phyloP scores from a whole-genome alignment of 2,797 vertebrate species.

The Brachyalestes nurse region DNA sequence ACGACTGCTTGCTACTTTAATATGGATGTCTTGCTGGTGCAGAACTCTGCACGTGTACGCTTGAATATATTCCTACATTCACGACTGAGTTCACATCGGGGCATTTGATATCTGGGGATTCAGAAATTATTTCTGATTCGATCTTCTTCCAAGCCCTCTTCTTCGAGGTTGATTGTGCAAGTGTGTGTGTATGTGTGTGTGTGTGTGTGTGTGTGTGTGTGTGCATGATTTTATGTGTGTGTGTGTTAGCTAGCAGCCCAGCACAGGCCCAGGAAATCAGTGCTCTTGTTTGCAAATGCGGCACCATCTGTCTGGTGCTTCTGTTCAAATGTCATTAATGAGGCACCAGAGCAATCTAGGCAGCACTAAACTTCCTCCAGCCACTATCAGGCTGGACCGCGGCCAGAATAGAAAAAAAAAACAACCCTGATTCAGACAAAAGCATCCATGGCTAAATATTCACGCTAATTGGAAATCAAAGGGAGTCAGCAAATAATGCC shows the following conservation, averaged over 20 bases:
- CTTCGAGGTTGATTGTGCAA: neutral
- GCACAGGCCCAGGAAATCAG: constrained; percentile 31
- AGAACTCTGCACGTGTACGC: neutral
- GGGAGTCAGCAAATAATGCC: neutral
- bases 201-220: constrained; percentile 19
- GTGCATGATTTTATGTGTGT: constrained; percentile 21
- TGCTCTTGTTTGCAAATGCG: constrained; percentile 29
- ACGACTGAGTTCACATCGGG: neutral
- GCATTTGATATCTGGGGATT: neutral
- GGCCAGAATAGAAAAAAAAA: neutral
- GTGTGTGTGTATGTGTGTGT: constrained; percentile 15
- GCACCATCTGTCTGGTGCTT: constrained; percentile 44
- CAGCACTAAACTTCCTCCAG: constrained; percentile 27
- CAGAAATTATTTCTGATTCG: neutral
- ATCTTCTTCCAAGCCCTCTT: neutral
- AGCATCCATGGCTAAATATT: neutral
- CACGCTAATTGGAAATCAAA: neutral
- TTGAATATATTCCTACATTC: neutral
- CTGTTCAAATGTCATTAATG: constrained; percentile 40
- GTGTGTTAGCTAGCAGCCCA: neutral
- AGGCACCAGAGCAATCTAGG: constrained; percentile 14
- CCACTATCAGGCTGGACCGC: constrained; percentile 15
- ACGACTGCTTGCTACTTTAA: neutral
- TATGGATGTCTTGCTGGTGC: neutral
- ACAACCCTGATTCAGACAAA: neutral